These are phyloP conservation scores for Hippocampus comes DNA, from an alignment of 2,113 vertebrate genomes.

Conservation along the genomic window DNA sequence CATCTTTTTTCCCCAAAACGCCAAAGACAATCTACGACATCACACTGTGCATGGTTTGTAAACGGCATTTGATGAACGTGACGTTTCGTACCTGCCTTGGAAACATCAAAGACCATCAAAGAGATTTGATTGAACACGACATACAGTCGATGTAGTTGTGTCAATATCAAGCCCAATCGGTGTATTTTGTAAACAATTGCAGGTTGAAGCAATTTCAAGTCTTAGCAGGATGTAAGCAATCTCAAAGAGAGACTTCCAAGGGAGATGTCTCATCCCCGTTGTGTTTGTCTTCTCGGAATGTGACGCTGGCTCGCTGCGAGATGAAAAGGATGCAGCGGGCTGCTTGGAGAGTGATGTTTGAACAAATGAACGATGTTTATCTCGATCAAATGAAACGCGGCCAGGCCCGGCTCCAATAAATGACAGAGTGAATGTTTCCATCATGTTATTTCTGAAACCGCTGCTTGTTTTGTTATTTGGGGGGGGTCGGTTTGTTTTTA, in stretches of 20 bases:
- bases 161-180: too few species aligned
- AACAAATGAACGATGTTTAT: conserved; percentile 71
- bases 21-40: too few species aligned
- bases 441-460: background rate
- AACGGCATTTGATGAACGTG: background rate
- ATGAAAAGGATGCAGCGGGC: conserved; percentile 46
- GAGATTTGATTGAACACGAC: background rate
- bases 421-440: conserved; percentile 17
- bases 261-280: background rate
- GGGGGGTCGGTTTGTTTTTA: background rate
- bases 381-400: conserved; percentile 59
- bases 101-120: background rate
- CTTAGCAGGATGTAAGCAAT: background rate
- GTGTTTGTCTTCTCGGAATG: background rate
- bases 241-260: background rate
- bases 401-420: conserved; percentile 40
- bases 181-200: background rate
- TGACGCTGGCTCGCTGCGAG: conserved; percentile 11
- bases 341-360: conserved; percentile 54
- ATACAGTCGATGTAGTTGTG: too few species aligned
- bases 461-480: background rate
- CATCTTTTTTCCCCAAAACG: too few species aligned
- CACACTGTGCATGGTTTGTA: too few species aligned
- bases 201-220: background rate
- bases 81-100: background rate